phyloP scores from a whole-genome alignment of 2,888 invertebrate genomes.

The Lasioglossum pauxillum region DNA sequence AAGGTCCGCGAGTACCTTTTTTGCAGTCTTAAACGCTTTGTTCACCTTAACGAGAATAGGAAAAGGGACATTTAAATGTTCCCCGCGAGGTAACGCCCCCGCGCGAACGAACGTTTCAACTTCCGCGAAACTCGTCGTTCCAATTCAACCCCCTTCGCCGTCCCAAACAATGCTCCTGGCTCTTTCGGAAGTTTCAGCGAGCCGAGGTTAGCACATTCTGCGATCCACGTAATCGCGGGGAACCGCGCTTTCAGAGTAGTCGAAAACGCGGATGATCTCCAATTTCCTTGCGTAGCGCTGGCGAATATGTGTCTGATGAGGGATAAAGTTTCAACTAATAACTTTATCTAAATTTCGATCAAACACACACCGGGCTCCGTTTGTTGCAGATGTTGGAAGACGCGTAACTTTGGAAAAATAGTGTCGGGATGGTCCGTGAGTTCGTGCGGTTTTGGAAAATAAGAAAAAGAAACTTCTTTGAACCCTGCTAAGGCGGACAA shows the following conservation, averaged over 20 bases:
- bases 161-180: constrained; percentile 47
- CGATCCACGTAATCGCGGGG: constrained; percentile 4
- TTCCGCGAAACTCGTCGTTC: constrained; percentile 50
- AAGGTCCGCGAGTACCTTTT: constrained; percentile 26
- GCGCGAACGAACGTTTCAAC: constrained; percentile 50
- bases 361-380: not conserved
- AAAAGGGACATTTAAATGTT: constrained; percentile 51
- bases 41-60: constrained; percentile 47
- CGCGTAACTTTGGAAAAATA: not conserved
- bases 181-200: constrained; percentile 42
- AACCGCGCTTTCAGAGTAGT: constrained; percentile 10
- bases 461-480: not conserved
- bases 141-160: constrained; percentile 29
- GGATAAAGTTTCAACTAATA: not conserved
- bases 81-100: constrained; percentile 41
- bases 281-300: not conserved
- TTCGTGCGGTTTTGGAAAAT: not conserved
- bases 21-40: constrained; percentile 53
- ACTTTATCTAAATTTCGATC: constrained; percentile 9
- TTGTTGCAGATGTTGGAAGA: not conserved
- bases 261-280: not conserved
- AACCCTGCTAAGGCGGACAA: not conserved
- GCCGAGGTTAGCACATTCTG: constrained; percentile 25
- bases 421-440: not conserved
- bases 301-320: not conserved